Evolutionary conservation across 2,113 vertebrate species (phyloP), one percentile per base, ranked within the genome.

Genomic region (Rafetus swinhoei): DNA sequence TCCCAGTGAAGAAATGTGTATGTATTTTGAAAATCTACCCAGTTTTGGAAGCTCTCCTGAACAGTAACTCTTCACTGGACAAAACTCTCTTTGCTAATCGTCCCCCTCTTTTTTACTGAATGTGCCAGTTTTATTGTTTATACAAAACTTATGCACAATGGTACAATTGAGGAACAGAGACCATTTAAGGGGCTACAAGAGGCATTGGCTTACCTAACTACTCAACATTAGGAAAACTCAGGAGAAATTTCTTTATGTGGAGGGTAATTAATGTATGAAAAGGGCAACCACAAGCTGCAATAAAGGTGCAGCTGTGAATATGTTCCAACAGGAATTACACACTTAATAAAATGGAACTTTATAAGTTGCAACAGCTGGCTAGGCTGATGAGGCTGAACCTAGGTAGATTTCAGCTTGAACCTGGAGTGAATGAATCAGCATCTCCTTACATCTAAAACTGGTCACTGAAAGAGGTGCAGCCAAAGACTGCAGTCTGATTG

Each of bases 41-140:
- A 9, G 53, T 59, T 24, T 25, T 1, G 4, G 16, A 54, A 8
- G 6, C 55, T 3, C 16, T 80, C 76, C 85, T 52, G 16, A 35
- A n/a, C 6, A 3, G 11, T 2, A 1, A 16, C 4, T 7, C 53
- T 32, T 35, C 0, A 0, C 25, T 45, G 32, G 22, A 1, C 88
- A 88, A 62, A 45, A 84, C 19, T n/a, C 0, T 1, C 12, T 5
- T 7, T 39, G 3, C 6, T 8, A 3, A 25, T 56, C 54, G 9
- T 35, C 0, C 0, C 45, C 8, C 29, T 24, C 45, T 16, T 35
- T 85, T 16, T 53, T 35, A 9, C 0, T n/a, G 13, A 77, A 14
- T 7, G 1, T 16, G 2, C 19, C 35, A 53, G 4, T 12, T 52
- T 77, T 62, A n/a, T 1, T 57, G 10, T 1, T 5, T 72, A 35